A percentile compares a stretch with the other conserved stretches of the same genome.
Evolutionary conservation across 2,113 vertebrate species (phyloP).

Genomic region (Crotalus viridis): DNA sequence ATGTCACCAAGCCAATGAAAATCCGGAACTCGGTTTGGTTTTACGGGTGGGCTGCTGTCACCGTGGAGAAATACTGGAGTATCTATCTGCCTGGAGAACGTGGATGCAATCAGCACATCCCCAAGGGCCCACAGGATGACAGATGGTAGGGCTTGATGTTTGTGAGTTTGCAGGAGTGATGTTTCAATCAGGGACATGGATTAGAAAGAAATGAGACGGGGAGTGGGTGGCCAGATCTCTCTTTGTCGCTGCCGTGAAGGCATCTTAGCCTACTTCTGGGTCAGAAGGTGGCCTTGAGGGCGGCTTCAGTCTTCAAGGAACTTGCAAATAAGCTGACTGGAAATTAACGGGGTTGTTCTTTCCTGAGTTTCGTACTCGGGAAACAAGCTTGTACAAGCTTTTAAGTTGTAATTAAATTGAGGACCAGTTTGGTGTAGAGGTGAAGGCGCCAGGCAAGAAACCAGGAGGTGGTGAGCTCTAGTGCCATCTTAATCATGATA

Average conservation of each 20-base stretch:
- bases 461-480: neutral
- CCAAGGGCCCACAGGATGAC: neutral
- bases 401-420: neutral
- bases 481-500: neutral
- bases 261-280: neutral
- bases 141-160: neutral
- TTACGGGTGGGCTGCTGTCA: neutral
- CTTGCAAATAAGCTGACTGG: constrained; percentile 1
- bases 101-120: neutral
- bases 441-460: neutral
- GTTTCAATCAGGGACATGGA: neutral
- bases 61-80: neutral
- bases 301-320: neutral
- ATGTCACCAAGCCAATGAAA: neutral
- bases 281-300: neutral
- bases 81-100: neutral
- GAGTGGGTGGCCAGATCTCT: neutral
- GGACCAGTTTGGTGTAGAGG: neutral
- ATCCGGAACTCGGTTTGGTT: neutral
- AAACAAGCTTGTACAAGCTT: neutral
- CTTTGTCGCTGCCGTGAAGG: neutral
- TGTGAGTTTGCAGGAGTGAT: neutral
- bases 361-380: neutral
- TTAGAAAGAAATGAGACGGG: constrained; percentile 3
- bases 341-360: constrained; percentile 7